Evolutionary conservation across 2,113 vertebrate species (phyloP).

Genomic region (Lepidothrix coronata): DNA sequence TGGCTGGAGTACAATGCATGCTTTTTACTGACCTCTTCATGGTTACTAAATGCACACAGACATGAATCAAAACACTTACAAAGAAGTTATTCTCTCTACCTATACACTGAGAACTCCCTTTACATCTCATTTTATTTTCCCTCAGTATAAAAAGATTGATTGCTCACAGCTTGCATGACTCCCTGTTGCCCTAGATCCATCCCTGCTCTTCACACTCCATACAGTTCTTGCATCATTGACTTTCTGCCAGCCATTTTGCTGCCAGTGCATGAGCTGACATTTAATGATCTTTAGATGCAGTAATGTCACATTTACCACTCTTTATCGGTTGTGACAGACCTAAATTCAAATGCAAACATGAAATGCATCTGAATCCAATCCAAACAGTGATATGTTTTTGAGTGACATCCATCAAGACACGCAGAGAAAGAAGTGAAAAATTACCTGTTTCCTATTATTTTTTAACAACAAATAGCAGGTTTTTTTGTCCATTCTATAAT

Average conservation of each 20-base stretch:
- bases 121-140: constrained; percentile 63
- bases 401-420: constrained; percentile 51
- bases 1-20: neutral
- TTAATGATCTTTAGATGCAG: constrained; percentile 87
- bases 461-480: neutral
- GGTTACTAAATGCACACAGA: neutral
- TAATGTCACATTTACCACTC: constrained; percentile 85
- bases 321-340: constrained; percentile 78
- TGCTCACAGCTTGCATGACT: constrained; percentile 66
- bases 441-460: neutral
- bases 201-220: constrained; percentile 39
- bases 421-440: constrained; percentile 32
- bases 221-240: constrained; percentile 79
- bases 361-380: constrained; percentile 63
- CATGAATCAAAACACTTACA: constrained; percentile 63
- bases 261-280: constrained; percentile 83
- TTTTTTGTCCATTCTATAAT: neutral
- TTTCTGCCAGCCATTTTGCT: constrained; percentile 85
- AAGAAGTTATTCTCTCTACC: constrained; percentile 18
- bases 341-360: constrained; percentile 75
- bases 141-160: constrained; percentile 70
- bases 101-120: constrained; percentile 34
- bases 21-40: constrained; percentile 28
- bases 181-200: constrained; percentile 62
- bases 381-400: constrained; percentile 57